phyloP scores from a whole-genome alignment of 2,797 vertebrate genomes.

The Buceros bicornis region DNA sequence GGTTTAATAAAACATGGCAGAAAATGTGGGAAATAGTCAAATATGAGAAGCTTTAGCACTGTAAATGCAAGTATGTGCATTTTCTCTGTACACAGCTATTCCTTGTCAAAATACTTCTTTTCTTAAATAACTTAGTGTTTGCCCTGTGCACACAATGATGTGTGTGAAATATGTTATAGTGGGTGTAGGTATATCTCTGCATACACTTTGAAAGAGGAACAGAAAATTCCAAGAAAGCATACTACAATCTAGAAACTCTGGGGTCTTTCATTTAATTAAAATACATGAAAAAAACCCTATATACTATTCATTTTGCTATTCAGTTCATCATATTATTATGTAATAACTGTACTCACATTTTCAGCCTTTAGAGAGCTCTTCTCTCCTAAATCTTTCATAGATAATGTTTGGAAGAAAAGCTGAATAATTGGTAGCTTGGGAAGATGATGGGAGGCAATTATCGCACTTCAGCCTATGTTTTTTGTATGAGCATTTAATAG shows the following conservation, averaged over 20 bases:
- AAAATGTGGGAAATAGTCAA: constrained; percentile 49
- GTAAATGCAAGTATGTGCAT: neutral
- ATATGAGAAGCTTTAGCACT: neutral
- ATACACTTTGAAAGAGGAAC: neutral
- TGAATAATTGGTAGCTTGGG: neutral
- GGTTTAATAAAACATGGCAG: constrained; percentile 63
- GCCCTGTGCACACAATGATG: neutral
- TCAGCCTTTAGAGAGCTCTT: neutral
- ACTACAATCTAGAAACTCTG: neutral
- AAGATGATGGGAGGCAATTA: neutral
- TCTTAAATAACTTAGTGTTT: constrained; percentile 35
- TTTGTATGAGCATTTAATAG: neutral
- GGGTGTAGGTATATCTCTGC: neutral
- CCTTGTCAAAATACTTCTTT: constrained; percentile 2
- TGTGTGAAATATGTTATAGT: neutral
- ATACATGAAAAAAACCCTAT: neutral
- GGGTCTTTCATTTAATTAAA: neutral
- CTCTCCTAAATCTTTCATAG: neutral
- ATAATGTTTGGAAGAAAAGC: neutral
- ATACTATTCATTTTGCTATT: neutral
- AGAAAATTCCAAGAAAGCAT: neutral
- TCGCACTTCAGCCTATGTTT: neutral
- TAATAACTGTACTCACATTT: neutral
- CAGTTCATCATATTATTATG: neutral
- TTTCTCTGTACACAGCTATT: neutral